Percentiles rank a stretch among this genome's conserved stretches.
phyloP scores from a whole-genome alignment of 1,140 invertebrate species.

The Zaprionus inermis region DNA sequence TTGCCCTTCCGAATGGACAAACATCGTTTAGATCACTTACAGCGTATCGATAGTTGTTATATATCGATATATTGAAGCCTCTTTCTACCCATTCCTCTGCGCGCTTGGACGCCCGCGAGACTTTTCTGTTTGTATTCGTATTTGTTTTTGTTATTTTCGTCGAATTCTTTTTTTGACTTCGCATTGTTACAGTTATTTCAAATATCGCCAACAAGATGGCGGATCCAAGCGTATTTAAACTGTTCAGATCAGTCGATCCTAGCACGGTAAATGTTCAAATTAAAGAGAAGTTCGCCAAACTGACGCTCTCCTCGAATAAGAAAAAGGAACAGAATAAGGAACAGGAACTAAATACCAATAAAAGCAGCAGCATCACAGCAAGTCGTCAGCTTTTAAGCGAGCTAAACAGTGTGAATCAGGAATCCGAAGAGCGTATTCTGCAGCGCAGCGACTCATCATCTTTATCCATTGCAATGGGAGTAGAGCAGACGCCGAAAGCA shows the following conservation, averaged over 20 bases:
- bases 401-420: background rate
- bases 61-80: background rate
- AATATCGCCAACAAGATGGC: constrained; percentile 47
- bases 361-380: constrained; percentile 19
- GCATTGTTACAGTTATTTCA: constrained; percentile 24
- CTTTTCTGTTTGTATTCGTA: constrained; percentile 31
- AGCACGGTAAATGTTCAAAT: constrained; percentile 69
- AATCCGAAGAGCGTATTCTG: constrained; percentile 38
- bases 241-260: constrained; percentile 73
- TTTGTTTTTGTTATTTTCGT: constrained; percentile 3
- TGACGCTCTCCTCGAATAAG: constrained; percentile 75
- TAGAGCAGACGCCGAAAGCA: constrained; percentile 6
- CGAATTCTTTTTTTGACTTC: constrained; percentile 11
- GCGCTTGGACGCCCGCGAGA: constrained; percentile 26
- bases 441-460: constrained; percentile 37
- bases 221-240: constrained; percentile 57
- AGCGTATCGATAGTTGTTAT: background rate
- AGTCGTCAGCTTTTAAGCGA: constrained; percentile 47
- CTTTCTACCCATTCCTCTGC: background rate
- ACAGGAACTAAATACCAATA: background rate
- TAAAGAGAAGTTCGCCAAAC: constrained; percentile 74
- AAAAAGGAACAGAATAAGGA: constrained; percentile 50
- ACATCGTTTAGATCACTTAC: background rate
- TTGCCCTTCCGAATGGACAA: background rate
- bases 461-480: constrained; percentile 5